A percentile compares a stretch with the other conserved stretches of the same genome.
Conservation (phyloP, 2,797 vertebrate genomes). For the Sphaeramia orbicularis region DNA sequence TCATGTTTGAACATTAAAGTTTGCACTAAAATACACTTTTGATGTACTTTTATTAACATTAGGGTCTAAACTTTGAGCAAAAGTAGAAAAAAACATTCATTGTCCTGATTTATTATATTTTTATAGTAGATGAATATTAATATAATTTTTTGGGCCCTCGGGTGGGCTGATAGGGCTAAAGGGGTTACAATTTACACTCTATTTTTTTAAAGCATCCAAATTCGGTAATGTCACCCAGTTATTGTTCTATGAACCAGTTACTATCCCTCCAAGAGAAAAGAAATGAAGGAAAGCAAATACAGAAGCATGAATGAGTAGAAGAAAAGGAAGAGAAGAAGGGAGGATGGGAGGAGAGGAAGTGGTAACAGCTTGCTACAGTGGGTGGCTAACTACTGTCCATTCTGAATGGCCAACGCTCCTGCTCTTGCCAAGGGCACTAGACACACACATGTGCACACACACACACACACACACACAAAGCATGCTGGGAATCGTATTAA, state of each 20-base stretch:
- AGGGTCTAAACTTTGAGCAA: too few relatives aligned
- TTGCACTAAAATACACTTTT: too few relatives aligned
- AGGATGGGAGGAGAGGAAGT: conserved; percentile 36
- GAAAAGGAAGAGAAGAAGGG: not conserved
- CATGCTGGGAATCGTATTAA: conserved; percentile 22
- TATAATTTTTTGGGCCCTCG: too few relatives aligned
- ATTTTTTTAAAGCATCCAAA: not conserved
- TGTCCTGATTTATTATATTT: too few relatives aligned
- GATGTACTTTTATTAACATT: too few relatives aligned
- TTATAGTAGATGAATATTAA: too few relatives aligned
- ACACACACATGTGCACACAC: conserved; percentile 23
- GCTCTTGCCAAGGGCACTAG: conserved; percentile 64
- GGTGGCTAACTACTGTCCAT: conserved; percentile 73
- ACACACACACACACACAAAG: conserved; percentile 22
- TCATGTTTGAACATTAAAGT: too few relatives aligned
- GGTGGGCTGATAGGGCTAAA: too few relatives aligned
- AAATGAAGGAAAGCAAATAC: conserved; percentile 10
- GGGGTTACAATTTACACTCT: too few relatives aligned
- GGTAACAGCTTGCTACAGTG: conserved; percentile 71
- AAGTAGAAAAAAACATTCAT: too few relatives aligned
- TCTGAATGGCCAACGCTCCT: conserved; percentile 58
- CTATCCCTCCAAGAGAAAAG: not conserved
- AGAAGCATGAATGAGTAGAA: conserved; percentile 5
- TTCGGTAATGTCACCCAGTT: not conserved
- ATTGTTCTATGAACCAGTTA: not conserved